Conservation (phyloP, 2,888 invertebrate genomes). For the Hypsopygia costalis region DNA sequence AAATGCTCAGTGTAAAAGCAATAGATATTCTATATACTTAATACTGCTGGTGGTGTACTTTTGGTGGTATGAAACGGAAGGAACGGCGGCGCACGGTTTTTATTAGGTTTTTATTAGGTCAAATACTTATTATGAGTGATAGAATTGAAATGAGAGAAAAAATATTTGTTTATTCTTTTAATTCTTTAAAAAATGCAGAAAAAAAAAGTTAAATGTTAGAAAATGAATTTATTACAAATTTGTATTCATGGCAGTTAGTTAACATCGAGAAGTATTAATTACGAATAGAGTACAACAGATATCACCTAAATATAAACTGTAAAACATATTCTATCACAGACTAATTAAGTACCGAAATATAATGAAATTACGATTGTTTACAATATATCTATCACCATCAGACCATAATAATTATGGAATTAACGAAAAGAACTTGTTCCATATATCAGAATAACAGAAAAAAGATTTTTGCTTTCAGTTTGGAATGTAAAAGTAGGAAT, state of each 20-base stretch:
- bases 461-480: conserved; percentile 16
- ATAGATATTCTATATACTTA: too few species aligned
- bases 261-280: conserved; percentile 20
- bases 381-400: conserved; percentile 11
- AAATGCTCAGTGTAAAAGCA: too few species aligned
- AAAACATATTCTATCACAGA: conserved; percentile 63
- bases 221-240: conserved; percentile 79
- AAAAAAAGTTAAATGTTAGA: conserved; percentile 68
- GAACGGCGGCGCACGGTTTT: too few species aligned
- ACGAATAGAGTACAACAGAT: conserved; percentile 27
- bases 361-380: conserved; percentile 7
- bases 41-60: too few species aligned
- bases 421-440: conserved; percentile 1
- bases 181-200: conserved; percentile 73
- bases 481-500: conserved; percentile 69
- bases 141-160: conserved; percentile 1
- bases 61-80: too few species aligned
- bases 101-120: too few species aligned
- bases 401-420: conserved; percentile 14
- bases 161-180: conserved; percentile 52
- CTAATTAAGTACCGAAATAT: conserved; percentile 57
- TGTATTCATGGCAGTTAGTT: conserved; percentile 49
- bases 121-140: too few species aligned
- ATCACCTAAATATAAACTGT: conserved; percentile 22
- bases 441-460: conserved; percentile 4